Conservation (phyloP, 2,888 invertebrate genomes). For the Chymomyza fuscimana region DNA sequence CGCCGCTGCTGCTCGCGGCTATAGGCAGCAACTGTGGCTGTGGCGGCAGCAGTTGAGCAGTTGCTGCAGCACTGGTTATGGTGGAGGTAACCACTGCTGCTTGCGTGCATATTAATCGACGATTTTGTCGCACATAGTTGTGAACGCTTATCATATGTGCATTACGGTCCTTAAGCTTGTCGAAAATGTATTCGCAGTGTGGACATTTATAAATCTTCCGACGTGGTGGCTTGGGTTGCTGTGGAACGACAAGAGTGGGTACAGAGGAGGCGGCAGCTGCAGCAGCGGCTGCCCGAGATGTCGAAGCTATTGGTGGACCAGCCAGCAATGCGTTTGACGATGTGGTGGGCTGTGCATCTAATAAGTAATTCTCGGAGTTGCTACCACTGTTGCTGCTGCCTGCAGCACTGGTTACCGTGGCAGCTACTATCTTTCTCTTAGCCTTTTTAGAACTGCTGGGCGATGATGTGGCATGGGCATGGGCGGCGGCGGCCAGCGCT, state of each 20-base stretch:
- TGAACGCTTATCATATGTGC: constrained; percentile 78
- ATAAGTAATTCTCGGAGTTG: constrained; percentile 40
- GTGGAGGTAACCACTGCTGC: constrained; percentile 33
- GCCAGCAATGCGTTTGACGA: constrained; percentile 69
- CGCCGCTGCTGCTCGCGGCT: constrained; percentile 11
- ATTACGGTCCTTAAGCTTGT: constrained; percentile 78
- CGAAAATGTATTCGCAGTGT: constrained; percentile 76
- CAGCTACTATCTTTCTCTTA: constrained; percentile 51
- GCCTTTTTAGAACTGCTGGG: constrained; percentile 39
- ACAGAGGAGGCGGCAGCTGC: constrained; percentile 30
- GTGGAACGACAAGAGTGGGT: constrained; percentile 21
- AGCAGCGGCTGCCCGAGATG: constrained; percentile 55
- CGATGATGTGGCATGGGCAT: constrained; percentile 56
- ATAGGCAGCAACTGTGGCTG: constrained; percentile 10
- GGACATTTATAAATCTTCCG: constrained; percentile 78
- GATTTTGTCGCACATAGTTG: constrained; percentile 78
- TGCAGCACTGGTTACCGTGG: constrained; percentile 47
- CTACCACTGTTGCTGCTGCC: constrained; percentile 32
- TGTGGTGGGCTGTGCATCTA: constrained; percentile 57
- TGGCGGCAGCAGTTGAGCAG: constrained; percentile 12
- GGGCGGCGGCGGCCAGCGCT: constrained; percentile 21
- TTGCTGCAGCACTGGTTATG: constrained; percentile 3
- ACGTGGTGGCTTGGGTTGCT: constrained; percentile 59
- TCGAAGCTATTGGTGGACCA: constrained; percentile 72
- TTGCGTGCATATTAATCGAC: constrained; percentile 75